Conservation (phyloP, 1,140 invertebrate genomes). For the Sitodiplosis mosellana region DNA sequence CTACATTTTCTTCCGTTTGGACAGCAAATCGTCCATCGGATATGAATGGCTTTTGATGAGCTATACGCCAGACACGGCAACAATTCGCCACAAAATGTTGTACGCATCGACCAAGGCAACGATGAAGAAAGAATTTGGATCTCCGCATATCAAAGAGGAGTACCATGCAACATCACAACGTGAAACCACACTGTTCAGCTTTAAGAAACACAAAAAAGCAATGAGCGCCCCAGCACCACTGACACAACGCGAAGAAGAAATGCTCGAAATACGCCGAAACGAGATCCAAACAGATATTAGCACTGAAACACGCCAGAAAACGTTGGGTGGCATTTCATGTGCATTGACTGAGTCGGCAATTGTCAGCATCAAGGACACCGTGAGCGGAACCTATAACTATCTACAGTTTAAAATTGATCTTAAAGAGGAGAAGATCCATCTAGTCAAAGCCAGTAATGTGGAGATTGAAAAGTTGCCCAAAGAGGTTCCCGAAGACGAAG, state of each 20-base stretch:
- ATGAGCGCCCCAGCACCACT: slow-evolving; percentile 70
- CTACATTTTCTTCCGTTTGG: slow-evolving; percentile 64
- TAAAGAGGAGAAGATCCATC: slow-evolving; percentile 50
- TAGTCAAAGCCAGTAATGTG: slow-evolving; percentile 42
- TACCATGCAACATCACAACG: slow-evolving; percentile 32
- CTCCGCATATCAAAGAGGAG: slow-evolving; percentile 63
- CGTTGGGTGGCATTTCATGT: slow-evolving; percentile 78
- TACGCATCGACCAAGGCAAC: slow-evolving; percentile 98
- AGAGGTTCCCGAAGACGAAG: slow-evolving; percentile 63
- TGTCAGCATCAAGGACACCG: slow-evolving; percentile 48
- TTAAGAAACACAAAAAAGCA: slow-evolving; percentile 56
- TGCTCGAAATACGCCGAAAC: slow-evolving; percentile 57
- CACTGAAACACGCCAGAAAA: slow-evolving; percentile 75
- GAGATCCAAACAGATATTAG: slow-evolving; percentile 61
- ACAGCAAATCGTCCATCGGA: slow-evolving; percentile 54
- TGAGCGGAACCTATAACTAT: slow-evolving; percentile 46
- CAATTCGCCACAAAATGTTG: slow-evolving; percentile 91
- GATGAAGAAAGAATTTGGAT: slow-evolving; percentile 87
- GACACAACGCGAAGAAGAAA: slow-evolving; percentile 75
- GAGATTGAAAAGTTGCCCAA: slow-evolving; percentile 42
- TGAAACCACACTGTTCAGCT: slow-evolving; percentile 67
- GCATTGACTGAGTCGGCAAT: slow-evolving; percentile 72
- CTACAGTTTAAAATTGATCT: slow-evolving; percentile 56
- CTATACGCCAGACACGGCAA: slow-evolving; percentile 83
- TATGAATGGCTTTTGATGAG: slow-evolving; percentile 90